These are phyloP conservation scores for Cosmia pyralina DNA, from an alignment of 2,888 invertebrate genomes.

Conservation along the genomic window DNA sequence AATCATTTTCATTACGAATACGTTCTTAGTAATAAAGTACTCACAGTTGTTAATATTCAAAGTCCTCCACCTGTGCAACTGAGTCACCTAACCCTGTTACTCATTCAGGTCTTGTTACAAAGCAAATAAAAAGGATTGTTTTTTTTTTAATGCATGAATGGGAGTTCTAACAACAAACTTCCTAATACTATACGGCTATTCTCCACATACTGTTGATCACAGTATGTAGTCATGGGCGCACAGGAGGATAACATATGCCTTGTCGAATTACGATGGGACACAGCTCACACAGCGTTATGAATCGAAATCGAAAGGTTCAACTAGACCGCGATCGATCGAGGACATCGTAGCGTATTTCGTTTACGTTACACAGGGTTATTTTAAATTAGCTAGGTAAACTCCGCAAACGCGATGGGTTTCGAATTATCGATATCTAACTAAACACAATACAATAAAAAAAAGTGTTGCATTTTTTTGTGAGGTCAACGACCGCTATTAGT, in stretches of 20 bases:
- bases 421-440: too few species aligned
- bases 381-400: too few species aligned
- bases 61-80: slow-evolving; percentile 5
- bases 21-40: slow-evolving; percentile 11
- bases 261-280: not conserved
- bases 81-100: slow-evolving; percentile 24
- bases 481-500: too few species aligned
- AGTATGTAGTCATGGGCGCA: not conserved
- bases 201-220: not conserved
- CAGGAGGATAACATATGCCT: not conserved
- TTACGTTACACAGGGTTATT: too few species aligned
- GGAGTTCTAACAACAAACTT: not conserved
- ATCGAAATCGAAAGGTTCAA: slow-evolving; percentile 3
- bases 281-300: not conserved
- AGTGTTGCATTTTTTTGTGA: too few species aligned
- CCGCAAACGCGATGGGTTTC: too few species aligned
- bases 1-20: slow-evolving; percentile 14
- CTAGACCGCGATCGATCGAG: not conserved
- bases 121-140: not conserved
- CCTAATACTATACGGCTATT: too few species aligned
- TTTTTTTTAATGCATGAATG: not conserved
- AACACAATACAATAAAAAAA: too few species aligned
- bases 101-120: slow-evolving; percentile 14
- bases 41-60: slow-evolving; percentile 10
- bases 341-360: not conserved